Evolutionary conservation across 2,888 invertebrate species (phyloP).

Genomic region (Lasioglossum villosulum): DNA sequence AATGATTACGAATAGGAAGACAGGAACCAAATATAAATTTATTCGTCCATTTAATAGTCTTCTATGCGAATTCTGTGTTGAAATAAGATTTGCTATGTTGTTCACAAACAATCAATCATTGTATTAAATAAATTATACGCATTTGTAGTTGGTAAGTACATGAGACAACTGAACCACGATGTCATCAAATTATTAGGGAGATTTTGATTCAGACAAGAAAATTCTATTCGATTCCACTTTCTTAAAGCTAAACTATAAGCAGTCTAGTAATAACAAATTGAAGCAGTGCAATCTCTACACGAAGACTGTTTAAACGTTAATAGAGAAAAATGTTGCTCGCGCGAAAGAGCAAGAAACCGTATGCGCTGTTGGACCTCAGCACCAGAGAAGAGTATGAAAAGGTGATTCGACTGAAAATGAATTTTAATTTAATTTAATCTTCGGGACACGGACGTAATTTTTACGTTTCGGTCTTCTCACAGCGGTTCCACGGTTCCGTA

Average conservation of each 20-base stretch:
- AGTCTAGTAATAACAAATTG: too few relatives aligned
- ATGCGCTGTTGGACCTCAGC: background rate
- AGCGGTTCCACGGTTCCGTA: background rate
- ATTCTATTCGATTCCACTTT: too few relatives aligned
- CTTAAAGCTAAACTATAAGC: too few relatives aligned
- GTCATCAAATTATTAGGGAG: too few relatives aligned
- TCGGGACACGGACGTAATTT: background rate
- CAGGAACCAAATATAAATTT: too few relatives aligned
- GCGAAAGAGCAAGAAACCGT: background rate
- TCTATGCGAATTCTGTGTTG: background rate
- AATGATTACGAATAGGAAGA: too few relatives aligned
- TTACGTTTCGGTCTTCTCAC: background rate
- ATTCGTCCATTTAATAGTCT: too few relatives aligned
- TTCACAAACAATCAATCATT: background rate
- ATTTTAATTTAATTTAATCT: background rate
- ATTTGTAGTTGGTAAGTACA: too few relatives aligned
- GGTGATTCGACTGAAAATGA: slow-evolving; percentile 7
- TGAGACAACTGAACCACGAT: too few relatives aligned
- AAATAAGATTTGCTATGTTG: background rate
- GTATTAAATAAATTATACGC: background rate
- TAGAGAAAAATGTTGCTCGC: background rate
- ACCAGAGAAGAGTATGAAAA: background rate
- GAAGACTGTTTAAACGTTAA: background rate
- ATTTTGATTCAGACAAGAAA: too few relatives aligned
- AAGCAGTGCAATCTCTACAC: too few relatives aligned